Percentiles rank a stretch among this genome's conserved stretches.
Evolutionary conservation across 2,113 vertebrate species (phyloP).

Genomic region (Sakesphorus luctuosus): DNA sequence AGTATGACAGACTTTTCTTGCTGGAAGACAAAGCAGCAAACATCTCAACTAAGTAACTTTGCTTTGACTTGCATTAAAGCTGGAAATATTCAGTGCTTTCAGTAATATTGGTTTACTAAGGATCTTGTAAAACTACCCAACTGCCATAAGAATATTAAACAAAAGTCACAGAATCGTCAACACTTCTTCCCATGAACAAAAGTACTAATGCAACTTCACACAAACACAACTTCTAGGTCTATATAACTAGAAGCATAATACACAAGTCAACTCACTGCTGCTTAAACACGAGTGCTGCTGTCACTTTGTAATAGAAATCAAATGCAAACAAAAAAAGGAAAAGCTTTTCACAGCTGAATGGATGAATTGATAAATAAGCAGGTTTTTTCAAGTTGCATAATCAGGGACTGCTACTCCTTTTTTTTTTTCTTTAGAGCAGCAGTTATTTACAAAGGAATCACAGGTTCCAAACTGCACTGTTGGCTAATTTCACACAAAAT

Average conservation of each 20-base stretch:
- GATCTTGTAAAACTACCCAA: neutral
- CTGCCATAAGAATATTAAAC: accelerated
- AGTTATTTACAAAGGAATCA: neutral
- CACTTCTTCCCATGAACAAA: neutral
- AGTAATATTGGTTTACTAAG: neutral
- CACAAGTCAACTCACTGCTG: neutral
- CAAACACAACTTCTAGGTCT: neutral
- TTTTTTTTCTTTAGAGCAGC: neutral
- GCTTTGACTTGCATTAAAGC: neutral
- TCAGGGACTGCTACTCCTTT: neutral
- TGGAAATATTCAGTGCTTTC: accelerated
- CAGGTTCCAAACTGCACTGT: neutral
- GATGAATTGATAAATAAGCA: neutral
- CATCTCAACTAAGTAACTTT: neutral
- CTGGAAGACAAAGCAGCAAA: neutral
- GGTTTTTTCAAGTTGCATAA: neutral
- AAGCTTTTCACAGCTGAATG: neutral
- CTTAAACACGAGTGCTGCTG: neutral
- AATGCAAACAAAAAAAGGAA: neutral
- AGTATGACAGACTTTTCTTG: neutral
- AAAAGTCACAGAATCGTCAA: neutral
- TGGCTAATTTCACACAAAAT: neutral
- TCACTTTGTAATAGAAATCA: neutral
- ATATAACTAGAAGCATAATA: neutral
- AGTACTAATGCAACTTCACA: neutral